A percentile compares a stretch with the other conserved stretches of the same genome.
These are phyloP conservation scores for Myotis davidii DNA, from an alignment of 2,113 vertebrate genomes.

Conservation along the genomic window DNA sequence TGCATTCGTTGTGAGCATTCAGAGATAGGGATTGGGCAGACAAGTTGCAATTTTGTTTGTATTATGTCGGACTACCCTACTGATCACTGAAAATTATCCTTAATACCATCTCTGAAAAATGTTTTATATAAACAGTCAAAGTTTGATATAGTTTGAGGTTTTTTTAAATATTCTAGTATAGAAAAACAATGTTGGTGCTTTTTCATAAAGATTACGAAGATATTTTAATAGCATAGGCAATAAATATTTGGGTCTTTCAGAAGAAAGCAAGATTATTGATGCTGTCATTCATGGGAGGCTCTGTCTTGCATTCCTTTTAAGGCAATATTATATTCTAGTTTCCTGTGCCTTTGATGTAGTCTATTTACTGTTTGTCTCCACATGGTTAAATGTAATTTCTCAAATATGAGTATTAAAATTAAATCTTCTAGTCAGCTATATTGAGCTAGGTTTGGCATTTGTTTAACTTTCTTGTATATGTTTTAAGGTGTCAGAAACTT, in stretches of 20 bases:
- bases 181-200: conserved; percentile 14
- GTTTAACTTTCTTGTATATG: not conserved
- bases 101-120: conserved; percentile 28
- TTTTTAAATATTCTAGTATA: not conserved
- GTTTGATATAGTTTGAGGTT: not conserved
- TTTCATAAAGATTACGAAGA: conserved; percentile 21
- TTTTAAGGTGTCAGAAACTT: conserved; percentile 25
- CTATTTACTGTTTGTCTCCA: not conserved
- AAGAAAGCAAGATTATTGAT: conserved; percentile 1
- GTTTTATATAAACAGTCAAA: not conserved
- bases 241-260: not conserved
- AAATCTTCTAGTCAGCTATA: not conserved
- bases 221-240: not conserved
- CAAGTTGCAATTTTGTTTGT: not conserved
- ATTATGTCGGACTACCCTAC: not conserved
- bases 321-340: not conserved
- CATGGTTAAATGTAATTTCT: not conserved
- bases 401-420: not conserved
- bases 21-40: not conserved
- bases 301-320: not conserved
- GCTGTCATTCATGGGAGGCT: not conserved
- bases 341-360: not conserved
- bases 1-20: not conserved
- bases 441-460: conserved; percentile 11
- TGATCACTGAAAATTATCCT: conserved; percentile 13